phyloP scores from a whole-genome alignment of 2,888 invertebrate species.

The Flabesymbios commensalis region DNA sequence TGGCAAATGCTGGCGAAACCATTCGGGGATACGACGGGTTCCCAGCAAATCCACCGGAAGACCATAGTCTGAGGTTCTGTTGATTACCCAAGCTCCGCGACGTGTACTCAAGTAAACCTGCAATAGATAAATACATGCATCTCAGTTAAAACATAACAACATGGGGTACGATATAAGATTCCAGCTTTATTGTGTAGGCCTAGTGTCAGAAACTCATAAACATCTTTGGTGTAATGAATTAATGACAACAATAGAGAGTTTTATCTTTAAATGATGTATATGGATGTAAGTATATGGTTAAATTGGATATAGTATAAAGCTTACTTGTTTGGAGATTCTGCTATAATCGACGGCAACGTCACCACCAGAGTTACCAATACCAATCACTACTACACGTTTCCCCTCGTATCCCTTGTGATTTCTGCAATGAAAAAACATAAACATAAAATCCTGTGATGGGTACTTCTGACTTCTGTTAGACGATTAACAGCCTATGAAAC shows the following conservation, averaged over 20 bases:
- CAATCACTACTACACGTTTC: slow-evolving; percentile 62
- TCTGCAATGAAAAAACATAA: too few species aligned
- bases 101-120: slow-evolving; percentile 62
- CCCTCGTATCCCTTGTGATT: slow-evolving; percentile 59
- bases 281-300: too few species aligned
- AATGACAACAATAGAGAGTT: too few species aligned
- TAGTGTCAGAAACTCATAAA: too few species aligned
- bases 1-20: not conserved
- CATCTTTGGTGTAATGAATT: too few species aligned
- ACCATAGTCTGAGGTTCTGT: slow-evolving; percentile 49
- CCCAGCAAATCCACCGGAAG: slow-evolving; percentile 45
- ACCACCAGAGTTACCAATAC: slow-evolving; percentile 64
- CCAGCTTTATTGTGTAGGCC: too few species aligned
- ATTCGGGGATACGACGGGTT: not conserved
- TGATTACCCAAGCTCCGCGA: slow-evolving; percentile 61
- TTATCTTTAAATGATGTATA: too few species aligned
- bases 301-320: too few species aligned
- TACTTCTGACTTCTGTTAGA: too few species aligned
- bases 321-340: not conserved
- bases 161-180: too few species aligned
- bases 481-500: too few species aligned
- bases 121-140: not conserved
- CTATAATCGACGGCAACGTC: slow-evolving; percentile 63
- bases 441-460: too few species aligned
- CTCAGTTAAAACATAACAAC: not conserved